Evolutionary conservation across 92 coral and sea anemone species (phyloP).

Genomic region (Epizoanthus ramosus): DNA sequence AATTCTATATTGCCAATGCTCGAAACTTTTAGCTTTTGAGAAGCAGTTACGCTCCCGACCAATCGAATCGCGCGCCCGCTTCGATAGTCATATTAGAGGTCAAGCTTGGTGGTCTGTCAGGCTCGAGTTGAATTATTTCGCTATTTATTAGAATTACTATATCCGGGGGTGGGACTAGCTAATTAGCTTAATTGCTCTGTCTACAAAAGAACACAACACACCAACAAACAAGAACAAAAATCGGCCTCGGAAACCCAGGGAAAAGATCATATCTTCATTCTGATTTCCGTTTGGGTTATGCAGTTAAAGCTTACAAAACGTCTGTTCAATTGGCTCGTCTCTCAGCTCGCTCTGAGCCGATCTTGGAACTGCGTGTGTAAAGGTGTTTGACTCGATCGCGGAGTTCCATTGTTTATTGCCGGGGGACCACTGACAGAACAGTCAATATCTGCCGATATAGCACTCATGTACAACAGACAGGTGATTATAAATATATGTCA

Average conservation of each 20-base stretch:
- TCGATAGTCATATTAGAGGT: constrained; percentile 56
- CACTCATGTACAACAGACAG: constrained; percentile 48
- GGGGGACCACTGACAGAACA: constrained; percentile 58
- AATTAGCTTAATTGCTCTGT: constrained; percentile 86
- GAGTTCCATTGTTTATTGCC: constrained; percentile 46
- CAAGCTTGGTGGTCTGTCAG: constrained; percentile 68
- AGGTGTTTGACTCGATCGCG: constrained; percentile 26
- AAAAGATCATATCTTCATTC: background rate
- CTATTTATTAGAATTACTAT: constrained; percentile 30
- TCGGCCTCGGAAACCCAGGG: background rate
- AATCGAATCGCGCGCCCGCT: constrained; percentile 40
- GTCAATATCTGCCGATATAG: constrained; percentile 65
- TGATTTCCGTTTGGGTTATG: background rate
- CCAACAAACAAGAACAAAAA: constrained; percentile 66
- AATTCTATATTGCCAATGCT: constrained; percentile 56
- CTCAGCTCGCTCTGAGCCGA: background rate
- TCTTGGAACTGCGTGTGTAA: constrained; percentile 31
- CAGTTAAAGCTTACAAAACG: background rate
- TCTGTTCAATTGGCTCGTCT: background rate
- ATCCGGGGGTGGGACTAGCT: constrained; percentile 77
- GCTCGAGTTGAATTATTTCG: constrained; percentile 23
- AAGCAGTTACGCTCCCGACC: constrained; percentile 40
- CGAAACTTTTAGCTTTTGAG: constrained; percentile 53
- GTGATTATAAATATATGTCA: constrained; percentile 75
- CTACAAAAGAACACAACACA: constrained; percentile 79